phyloP scores from a whole-genome alignment of 1,140 invertebrate species.

The Leucophenga varia region DNA sequence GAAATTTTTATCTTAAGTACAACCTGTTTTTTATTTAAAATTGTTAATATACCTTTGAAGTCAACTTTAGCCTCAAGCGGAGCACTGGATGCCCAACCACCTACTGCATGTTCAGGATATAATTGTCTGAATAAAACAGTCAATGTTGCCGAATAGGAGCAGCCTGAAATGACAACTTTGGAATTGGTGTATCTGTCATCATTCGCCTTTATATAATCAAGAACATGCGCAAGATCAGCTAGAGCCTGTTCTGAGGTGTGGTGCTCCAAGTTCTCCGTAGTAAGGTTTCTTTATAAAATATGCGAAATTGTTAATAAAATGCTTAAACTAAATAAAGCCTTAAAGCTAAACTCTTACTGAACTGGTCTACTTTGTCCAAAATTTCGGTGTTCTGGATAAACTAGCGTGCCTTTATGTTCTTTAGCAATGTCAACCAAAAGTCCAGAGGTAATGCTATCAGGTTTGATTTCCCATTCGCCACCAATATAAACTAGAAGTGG shows the following conservation, averaged over 20 bases:
- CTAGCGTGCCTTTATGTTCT: slow-evolving; percentile 65
- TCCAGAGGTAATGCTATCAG: slow-evolving; percentile 59
- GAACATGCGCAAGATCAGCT: slow-evolving; percentile 74
- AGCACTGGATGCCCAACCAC: slow-evolving; percentile 71
- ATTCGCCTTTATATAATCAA: slow-evolving; percentile 60
- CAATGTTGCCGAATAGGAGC: slow-evolving; percentile 80
- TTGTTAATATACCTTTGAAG: slow-evolving; percentile 58
- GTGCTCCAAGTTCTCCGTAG: slow-evolving; percentile 66
- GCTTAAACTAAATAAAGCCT: no score
- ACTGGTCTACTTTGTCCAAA: slow-evolving; percentile 78
- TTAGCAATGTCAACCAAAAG: slow-evolving; percentile 65
- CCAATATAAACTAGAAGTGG: slow-evolving; percentile 66
- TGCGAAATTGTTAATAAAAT: no score
- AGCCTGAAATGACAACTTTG: slow-evolving; percentile 67
- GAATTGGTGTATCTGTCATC: slow-evolving; percentile 46
- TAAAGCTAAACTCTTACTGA: slow-evolving; percentile 61
- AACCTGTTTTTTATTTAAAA: no score
- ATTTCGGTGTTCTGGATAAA: slow-evolving; percentile 79
- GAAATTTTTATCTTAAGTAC: no score
- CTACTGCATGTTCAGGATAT: slow-evolving; percentile 71
- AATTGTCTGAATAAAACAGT: slow-evolving; percentile 75
- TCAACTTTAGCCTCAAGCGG: slow-evolving; percentile 71
- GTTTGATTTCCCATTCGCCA: slow-evolving; percentile 65
- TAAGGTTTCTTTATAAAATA: slow-evolving; percentile 44
- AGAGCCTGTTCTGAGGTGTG: slow-evolving; percentile 75